Base-by-base conservation (phyloP, 2,888 invertebrate species). In the Dysmachus trigonus region DNA sequence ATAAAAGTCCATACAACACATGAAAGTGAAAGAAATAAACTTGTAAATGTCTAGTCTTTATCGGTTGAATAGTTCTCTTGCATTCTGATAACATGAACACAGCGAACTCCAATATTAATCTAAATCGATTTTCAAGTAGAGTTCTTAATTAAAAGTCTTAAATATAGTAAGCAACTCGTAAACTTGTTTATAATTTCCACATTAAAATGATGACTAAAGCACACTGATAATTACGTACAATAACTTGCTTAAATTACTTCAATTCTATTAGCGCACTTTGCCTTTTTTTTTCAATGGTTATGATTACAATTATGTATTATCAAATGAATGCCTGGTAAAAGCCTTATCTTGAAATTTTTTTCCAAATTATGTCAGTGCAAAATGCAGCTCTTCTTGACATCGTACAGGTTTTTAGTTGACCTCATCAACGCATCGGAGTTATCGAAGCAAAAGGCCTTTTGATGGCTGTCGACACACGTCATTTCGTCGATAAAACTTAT, bases 301-400 rank as follows among this genome's bases (percentile, higher is more conserved):
- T 47, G 18, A 47, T 47, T 47, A n/a, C n/a, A 27, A 62, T 62
- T 53, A n/a, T n/a, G n/a, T n/a, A 7, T 53, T 62, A 62, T 53
- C 22, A 53, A 53, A 53, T 22, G 53, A 53, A 22, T 1, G 22
- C 5, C 8, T 5, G 7, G 53, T 53, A 22, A 53, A 53, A 22
- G 1, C 18, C 2, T 22, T 53, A 53, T 53, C 62, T 1, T 22
- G 2, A 62, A 62, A 62, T 10, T 62, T 5, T n/a, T 62, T 62
- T 10, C 27, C 8, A 62, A 62, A 22, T 62, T 22, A 62, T 22
- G 27, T 2, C 10, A 53, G 53, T 5, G 22, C 41, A 6, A 71
- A 71, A 72, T 71, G 72, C 38, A 41, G 83, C 33, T 81, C 53
- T 31, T 81, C 81, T 81, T 81, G 81, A 62, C 81, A 81, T 53